Conservation (phyloP, 1,140 invertebrate species). For the Idris sp. region DNA sequence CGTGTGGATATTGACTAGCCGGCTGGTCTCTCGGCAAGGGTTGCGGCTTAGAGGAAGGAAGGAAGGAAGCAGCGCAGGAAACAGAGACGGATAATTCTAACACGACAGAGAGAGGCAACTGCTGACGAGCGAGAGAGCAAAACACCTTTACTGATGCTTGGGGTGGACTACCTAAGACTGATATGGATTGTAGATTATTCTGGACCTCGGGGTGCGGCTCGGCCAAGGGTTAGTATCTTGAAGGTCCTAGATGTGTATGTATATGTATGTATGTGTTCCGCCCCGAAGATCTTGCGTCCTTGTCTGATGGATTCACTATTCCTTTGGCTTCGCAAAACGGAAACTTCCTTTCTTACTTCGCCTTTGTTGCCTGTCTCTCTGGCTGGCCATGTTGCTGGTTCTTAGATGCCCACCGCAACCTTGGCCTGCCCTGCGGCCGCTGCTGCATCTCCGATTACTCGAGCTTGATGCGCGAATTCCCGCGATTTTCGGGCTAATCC, state of each 20-base stretch:
- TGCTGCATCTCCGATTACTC: conserved; percentile 70
- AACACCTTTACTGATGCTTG: too few relatives aligned
- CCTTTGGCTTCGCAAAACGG: too few relatives aligned
- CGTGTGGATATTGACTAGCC: conserved; percentile 69
- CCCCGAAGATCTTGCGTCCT: conserved; percentile 53
- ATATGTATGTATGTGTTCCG: too few relatives aligned
- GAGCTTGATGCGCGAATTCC: conserved; percentile 50
- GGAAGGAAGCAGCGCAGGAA: conserved; percentile 58
- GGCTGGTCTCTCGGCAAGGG: conserved; percentile 72
- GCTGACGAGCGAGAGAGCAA: too few relatives aligned
- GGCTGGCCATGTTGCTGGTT: too few relatives aligned
- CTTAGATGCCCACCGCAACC: conserved; percentile 31
- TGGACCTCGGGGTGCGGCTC: conserved; percentile 78
- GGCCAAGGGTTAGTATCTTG: conserved; percentile 78
- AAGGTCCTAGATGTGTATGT: too few relatives aligned
- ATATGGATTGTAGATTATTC: conserved; percentile 80
- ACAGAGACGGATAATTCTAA: conserved; percentile 59
- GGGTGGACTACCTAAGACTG: conserved; percentile 78
- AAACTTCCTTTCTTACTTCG: conserved; percentile 50
- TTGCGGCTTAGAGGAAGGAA: conserved; percentile 75
- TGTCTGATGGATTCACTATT: conserved; percentile 36
- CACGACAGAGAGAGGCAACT: too few relatives aligned
- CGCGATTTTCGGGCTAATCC: conserved; percentile 28
- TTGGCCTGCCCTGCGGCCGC: too few relatives aligned
- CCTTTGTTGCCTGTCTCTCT: too few relatives aligned